Base-by-base conservation (phyloP, 2,888 invertebrate species). In the Galeopsomyia nigrocyanea region DNA sequence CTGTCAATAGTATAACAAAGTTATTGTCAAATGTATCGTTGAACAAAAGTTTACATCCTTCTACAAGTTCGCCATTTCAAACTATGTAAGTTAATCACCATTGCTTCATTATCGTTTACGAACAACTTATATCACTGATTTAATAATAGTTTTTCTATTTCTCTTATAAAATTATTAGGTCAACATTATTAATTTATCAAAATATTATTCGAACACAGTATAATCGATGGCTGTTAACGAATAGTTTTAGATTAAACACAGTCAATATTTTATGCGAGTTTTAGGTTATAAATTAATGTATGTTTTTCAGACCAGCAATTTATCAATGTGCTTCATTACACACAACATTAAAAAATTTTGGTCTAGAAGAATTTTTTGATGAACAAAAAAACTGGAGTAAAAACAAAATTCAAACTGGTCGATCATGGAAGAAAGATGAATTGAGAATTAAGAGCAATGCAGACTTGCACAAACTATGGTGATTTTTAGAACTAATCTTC, bases 381-480 rank as follows among this genome's bases (percentile, higher is more conserved):
- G 88, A 89, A 21, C 89, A 93, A 81, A 93, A 94, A 78, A 94
- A 97, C 86, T 98, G 96, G 95, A 91, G 90, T 47, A 91, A 91
- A 84, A 87, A 88, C 46, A 91, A 91, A 82, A 90, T 98, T 9
- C 92, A 91, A 88, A 91, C 91, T 65, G 97, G 98, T 3, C 90
- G 98, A 79, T 90, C 94, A 5, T 99, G 98, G 98, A 92, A 88
- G 74, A 86, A 89, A 69, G 97, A 97, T 77, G 99, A 99, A 86
- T 88, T 99, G 21, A 89, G 99, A 81, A 91, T 98, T 61, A 99
- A 99, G 87, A 96, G 96, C 60, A 99, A 98, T 84, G 89, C 92
- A 63, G 99, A 99, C 87, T 89, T 99, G 71, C 99, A 99, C 85
- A 98, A 99, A 88, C 88, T 99, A 73, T 99, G 99, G 99, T 98